Conservation (phyloP, 2,113 vertebrate genomes). For the Menura novaehollandiae region DNA sequence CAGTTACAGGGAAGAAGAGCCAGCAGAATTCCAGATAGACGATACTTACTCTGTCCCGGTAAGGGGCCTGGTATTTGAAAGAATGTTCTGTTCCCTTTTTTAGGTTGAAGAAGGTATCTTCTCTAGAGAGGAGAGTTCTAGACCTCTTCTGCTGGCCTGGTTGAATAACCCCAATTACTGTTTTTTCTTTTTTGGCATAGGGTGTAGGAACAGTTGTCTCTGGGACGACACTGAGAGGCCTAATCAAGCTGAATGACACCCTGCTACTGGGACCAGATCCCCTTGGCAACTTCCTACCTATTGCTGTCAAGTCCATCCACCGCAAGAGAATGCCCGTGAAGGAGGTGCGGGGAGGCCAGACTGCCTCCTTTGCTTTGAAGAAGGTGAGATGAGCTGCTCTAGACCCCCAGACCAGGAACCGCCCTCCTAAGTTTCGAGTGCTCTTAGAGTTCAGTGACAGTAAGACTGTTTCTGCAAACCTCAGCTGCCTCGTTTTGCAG, state of each 20-base stretch:
- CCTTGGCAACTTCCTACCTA: constrained; percentile 90
- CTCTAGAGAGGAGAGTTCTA: neutral
- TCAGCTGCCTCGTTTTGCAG: neutral
- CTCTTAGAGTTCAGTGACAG: neutral
- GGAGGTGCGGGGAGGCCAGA: constrained; percentile 95
- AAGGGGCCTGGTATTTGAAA: constrained; percentile 12
- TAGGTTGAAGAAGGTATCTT: neutral
- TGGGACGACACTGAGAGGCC: constrained; percentile 91
- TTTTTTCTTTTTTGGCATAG: constrained; percentile 60
- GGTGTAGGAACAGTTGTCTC: constrained; percentile 97
- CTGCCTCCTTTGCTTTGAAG: constrained; percentile 95
- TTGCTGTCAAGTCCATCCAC: constrained; percentile 97
- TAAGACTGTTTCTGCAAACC: neutral
- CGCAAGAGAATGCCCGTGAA: constrained; percentile 98
- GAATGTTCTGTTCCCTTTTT: neutral
- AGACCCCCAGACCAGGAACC: neutral
- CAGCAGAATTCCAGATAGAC: constrained; percentile 97
- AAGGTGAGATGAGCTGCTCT: constrained; percentile 76
- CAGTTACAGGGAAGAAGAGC: constrained; percentile 93
- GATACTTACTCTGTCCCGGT: constrained; percentile 99
- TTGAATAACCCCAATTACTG: neutral
- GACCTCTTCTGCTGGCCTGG: neutral
- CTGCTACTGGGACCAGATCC: constrained; percentile 94
- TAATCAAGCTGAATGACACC: constrained; percentile 94
- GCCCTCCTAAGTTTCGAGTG: neutral